Percentiles rank a stretch among this genome's conserved stretches.
These are phyloP conservation scores for Poecile atricapillus DNA, from an alignment of 2,113 vertebrate genomes.

Conservation along the genomic window DNA sequence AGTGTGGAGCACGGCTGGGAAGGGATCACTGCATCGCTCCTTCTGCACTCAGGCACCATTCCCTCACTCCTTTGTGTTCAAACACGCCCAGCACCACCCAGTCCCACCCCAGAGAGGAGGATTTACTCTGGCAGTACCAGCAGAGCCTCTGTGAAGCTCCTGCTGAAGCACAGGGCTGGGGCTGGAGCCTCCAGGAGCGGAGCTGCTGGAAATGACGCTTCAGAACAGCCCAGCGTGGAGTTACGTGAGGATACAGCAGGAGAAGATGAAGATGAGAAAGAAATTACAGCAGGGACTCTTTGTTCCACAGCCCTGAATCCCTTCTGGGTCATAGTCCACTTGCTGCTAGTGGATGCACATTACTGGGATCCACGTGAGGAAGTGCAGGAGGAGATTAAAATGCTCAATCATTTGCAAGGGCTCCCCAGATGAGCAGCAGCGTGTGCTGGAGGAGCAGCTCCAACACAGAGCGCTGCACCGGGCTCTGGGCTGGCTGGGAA, in stretches of 20 bases:
- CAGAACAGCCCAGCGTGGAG: background rate
- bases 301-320: background rate
- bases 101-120: background rate
- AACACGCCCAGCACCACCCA: background rate
- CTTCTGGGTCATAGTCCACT: constrained; percentile 5
- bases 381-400: background rate
- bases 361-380: background rate
- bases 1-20: fast-evolving
- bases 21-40: fast-evolving
- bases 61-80: background rate
- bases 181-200: background rate
- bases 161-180: background rate
- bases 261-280: background rate
- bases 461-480: background rate
- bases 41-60: background rate
- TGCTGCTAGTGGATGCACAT: background rate
- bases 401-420: constrained; percentile 18
- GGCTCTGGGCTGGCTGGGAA: background rate
- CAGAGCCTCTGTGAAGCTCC: background rate
- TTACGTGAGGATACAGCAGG: background rate
- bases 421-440: background rate
- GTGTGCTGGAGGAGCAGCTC: background rate
- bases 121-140: background rate
- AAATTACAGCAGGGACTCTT: background rate
- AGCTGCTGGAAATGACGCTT: background rate